Base-by-base conservation (phyloP, 2,888 invertebrate species). In the Luperina testacea region DNA sequence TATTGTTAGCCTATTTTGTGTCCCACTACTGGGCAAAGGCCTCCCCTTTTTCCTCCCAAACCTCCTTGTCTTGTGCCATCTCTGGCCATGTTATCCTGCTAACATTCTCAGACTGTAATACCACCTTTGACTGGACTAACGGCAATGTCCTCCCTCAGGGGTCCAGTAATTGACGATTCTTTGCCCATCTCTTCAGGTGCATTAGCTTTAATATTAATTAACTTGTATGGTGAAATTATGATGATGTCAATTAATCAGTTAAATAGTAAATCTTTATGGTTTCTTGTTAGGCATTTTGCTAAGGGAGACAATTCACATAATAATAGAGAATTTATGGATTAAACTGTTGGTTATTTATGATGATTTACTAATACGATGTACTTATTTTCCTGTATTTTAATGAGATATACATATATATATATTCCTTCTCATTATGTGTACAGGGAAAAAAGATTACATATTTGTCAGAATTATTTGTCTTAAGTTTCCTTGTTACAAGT, bases 401-500 rank as follows among this genome's bases (percentile, higher is more conserved):
- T 59, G 67, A 63, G 63, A 68, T 68, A 51, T 65, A 15, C 15
- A 2, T 48, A 78, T 32, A 42, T 42, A 75, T 59, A 64, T 82
- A 79, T 79, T 80, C 72, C 80, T 69, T 27, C 6, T 74, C 8
- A 20, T 38, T 63, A 24, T 73, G 11, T 27, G 8, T 69, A 75
- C 65, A 73, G 17, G 80, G 32, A 75, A 76, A 68, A 83, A 65
- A 17, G 8, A 53, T 75, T 20, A n/a, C n/a, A n/a, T n/a, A 63
- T 63, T 53, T 24, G 5, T 65, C 45, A 51, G 48, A 80, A 69
- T 69, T 59, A 20, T 68, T 68, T 67, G 57, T 9, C 8, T 53
- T 67, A 9, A 61, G 45, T 82, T 79, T 72, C 75, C 79, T 82
- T 6, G 2, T 32, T 63, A 51, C 59, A 42, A 4, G 7, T 9